Base-by-base conservation (phyloP, 1,140 invertebrate species). In the Matsumurasca onukii region DNA sequence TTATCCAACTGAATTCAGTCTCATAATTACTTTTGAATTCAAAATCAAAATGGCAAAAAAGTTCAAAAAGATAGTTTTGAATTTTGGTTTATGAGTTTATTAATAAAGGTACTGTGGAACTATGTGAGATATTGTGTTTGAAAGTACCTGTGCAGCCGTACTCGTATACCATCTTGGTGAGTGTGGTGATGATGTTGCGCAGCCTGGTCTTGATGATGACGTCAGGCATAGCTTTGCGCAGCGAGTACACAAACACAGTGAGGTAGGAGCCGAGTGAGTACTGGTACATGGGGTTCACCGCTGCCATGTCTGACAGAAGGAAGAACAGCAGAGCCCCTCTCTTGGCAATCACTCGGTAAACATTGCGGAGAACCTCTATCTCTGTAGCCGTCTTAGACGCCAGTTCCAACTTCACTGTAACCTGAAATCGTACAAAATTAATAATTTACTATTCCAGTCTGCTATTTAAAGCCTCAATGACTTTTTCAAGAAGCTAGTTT, bases 301-400 rank as follows among this genome's bases (percentile, higher is more conserved):
- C 81, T 0, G 91, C 86, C 91, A 96, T 91, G 76, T 96, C 92
- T 0, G 90, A 86, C 9, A 97, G 78, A 1, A 94, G 90, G 76
- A 96, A 97, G 78, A 96, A 97, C 24, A 97, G 80, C 64, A 95
- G 89, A 12, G 94, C 93, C 15, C 93, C 93, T 65, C 92, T 83
- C 73, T 86, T 88, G 0, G 94, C 93, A 1, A 88, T 92, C 0
- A 90, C 86, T 34, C 91, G 82, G 79, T 95, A 97, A 0, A 88
- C 89, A 71, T 95, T 89, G 66, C 93, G 80, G 0, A 94, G 79
- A 45, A 86, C 86, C 72, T 97, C 91, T 66, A 97, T 94, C 72
- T 95, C 89, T 1, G 77, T 78, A 0, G 88, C 85, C 1, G 93
- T 95, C 61, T 85, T 82, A 25, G 85, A 85, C 0, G 89, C 92